phyloP scores from a whole-genome alignment of 2,113 vertebrate genomes.

The Cyanoliseus patagonus region DNA sequence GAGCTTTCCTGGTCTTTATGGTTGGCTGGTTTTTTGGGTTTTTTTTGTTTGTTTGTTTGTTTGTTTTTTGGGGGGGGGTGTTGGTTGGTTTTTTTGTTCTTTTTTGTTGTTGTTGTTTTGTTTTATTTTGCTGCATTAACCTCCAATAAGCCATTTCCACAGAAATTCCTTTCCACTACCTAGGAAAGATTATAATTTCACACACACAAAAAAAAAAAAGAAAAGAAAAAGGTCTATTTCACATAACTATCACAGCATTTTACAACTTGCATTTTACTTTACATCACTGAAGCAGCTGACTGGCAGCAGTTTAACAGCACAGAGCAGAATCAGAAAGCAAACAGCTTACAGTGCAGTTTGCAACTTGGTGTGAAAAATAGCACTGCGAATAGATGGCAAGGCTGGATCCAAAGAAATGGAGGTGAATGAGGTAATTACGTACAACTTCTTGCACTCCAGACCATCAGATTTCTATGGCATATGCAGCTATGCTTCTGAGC shows the following conservation, averaged over 20 bases:
- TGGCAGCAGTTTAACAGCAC: neutral
- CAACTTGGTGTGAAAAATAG: neutral
- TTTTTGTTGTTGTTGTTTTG: too few species aligned
- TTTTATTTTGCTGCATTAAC: neutral
- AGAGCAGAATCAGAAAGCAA: neutral
- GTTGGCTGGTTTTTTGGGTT: too few species aligned
- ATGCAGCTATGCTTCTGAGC: neutral
- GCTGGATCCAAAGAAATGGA: neutral
- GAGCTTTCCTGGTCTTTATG: neutral
- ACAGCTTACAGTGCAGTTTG: neutral
- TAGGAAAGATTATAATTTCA: neutral
- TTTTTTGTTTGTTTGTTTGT: too few species aligned
- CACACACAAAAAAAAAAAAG: too few species aligned
- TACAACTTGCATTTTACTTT: neutral
- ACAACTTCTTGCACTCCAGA: neutral
- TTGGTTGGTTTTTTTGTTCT: too few species aligned
- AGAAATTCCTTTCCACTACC: neutral
- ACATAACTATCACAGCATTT: neutral
- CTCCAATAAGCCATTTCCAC: neutral
- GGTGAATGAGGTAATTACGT: neutral
- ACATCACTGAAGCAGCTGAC: neutral
- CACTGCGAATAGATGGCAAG: neutral
- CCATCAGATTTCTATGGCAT: neutral
- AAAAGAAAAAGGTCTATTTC: neutral
- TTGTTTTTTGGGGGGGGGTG: too few species aligned